Evolutionary conservation across 1,140 invertebrate species (phyloP), one percentile per base, ranked within the genome.

Genomic region (Melitaea cinxia): DNA sequence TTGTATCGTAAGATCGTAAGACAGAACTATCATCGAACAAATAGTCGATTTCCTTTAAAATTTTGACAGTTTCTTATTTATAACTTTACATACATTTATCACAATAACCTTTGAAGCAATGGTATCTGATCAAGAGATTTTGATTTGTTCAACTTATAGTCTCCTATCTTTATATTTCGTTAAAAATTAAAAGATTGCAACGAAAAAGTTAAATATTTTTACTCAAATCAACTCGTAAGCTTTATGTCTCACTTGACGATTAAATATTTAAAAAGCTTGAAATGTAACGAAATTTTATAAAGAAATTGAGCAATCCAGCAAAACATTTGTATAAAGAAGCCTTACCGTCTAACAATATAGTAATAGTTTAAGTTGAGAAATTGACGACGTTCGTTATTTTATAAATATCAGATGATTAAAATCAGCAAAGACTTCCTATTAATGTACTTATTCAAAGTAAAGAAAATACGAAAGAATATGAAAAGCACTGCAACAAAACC

Each of bases 341-440:
- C 58, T 70, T 70, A 72, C 39, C 6, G 33, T 61, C 65, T 70
- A 68, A 60, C 21, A 75, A 75, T 68, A 78, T 81, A 82, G 64
- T 83, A 80, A 73, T 82, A 81, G 75, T 82, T 71, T 77, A 81
- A 87, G 78, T 87, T 77, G 79, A 79, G 64, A 85, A 89, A 88
- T 90, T 90, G 88, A 88, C 85, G 84, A 84, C 78, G 80, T 85
- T 69, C 79, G 74, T 84, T 74, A 82, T 19, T 78, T 75, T 86
- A 79, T 35, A 64, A 42, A 56, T 14, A 30, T 47, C 17, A 23
- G 19, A 47, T 9, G 42, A n/a, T 23, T 19, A 47, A 23, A n/a
- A n/a, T 12, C 42, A 47, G 42, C 42, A 47, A 47, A 12, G 21
- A 23, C 12, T 47, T 47, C 21, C 17, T 47, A 17, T n/a, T 4